Evolutionary conservation across 2,797 vertebrate species (phyloP).

Genomic region (Gadopsis bispinosus): DNA sequence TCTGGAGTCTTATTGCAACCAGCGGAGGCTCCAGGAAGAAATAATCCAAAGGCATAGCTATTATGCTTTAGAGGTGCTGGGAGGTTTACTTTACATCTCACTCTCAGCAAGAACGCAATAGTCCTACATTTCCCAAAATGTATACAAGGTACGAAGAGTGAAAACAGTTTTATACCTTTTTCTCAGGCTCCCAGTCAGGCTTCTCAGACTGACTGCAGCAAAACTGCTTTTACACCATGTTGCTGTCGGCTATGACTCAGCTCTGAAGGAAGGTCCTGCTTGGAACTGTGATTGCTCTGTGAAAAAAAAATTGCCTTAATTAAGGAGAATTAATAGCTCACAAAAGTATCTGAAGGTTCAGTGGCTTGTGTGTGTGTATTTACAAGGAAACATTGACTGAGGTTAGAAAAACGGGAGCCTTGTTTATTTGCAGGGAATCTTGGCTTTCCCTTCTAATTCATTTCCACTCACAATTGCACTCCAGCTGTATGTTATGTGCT

Average conservation of each 20-base stretch:
- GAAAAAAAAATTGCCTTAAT: constrained; percentile 67
- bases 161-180: constrained; percentile 62
- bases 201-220: constrained; percentile 49
- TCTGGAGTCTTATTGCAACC: not conserved
- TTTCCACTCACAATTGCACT: constrained; percentile 48
- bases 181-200: constrained; percentile 64
- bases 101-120: not conserved
- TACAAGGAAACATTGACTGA: constrained; percentile 63
- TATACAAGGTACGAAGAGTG: constrained; percentile 31
- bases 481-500: constrained; percentile 32
- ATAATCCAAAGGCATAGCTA: not conserved
- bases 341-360: constrained; percentile 63
- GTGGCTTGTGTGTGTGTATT: constrained; percentile 32
- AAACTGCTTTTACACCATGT: constrained; percentile 53
- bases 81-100: not conserved
- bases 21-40: not conserved
- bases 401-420: constrained; percentile 62
- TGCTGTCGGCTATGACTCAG: constrained; percentile 65
- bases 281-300: constrained; percentile 64
- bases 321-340: constrained; percentile 69
- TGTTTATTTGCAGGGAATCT: constrained; percentile 57
- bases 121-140: not conserved
- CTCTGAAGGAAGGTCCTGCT: constrained; percentile 54
- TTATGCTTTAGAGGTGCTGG: not conserved
- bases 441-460: constrained; percentile 31